Percentiles rank a stretch among this genome's conserved stretches.
Evolutionary conservation across 2,113 vertebrate species (phyloP).

Genomic region (Eurystomus gularis): DNA sequence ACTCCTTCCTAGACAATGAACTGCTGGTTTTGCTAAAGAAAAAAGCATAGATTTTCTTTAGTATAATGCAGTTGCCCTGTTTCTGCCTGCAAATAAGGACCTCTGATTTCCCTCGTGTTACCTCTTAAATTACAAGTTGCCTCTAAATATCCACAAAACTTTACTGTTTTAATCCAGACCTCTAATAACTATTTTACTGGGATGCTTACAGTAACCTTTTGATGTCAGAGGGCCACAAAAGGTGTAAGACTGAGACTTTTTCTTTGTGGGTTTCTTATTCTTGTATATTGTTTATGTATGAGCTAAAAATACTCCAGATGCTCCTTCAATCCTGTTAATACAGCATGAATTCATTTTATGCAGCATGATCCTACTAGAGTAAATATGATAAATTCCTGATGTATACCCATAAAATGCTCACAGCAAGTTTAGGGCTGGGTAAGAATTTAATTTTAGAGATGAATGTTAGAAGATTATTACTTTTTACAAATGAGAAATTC

Average conservation of each 20-base stretch:
- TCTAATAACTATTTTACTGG: background rate
- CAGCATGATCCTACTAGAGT: background rate
- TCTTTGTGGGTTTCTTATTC: background rate
- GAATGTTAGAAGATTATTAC: background rate
- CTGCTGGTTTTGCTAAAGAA: background rate
- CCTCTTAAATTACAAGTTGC: background rate
- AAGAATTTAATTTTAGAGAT: background rate
- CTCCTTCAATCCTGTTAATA: background rate
- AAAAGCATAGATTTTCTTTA: background rate
- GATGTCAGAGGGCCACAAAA: background rate
- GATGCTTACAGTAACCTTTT: background rate
- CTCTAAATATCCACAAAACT: background rate
- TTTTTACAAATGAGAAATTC: background rate
- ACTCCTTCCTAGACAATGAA: background rate
- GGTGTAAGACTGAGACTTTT: background rate
- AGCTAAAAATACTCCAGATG: background rate
- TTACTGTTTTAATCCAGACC: background rate
- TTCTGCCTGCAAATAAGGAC: background rate
- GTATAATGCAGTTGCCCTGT: background rate
- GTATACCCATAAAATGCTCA: background rate
- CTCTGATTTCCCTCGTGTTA: background rate
- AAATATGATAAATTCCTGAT: background rate
- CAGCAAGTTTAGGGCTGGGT: background rate
- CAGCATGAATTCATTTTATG: background rate
- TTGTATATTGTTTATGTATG: background rate